Percentiles rank a stretch among this genome's conserved stretches.
Conservation (phyloP, 2,113 vertebrate genomes). For the Laticauda colubrina region DNA sequence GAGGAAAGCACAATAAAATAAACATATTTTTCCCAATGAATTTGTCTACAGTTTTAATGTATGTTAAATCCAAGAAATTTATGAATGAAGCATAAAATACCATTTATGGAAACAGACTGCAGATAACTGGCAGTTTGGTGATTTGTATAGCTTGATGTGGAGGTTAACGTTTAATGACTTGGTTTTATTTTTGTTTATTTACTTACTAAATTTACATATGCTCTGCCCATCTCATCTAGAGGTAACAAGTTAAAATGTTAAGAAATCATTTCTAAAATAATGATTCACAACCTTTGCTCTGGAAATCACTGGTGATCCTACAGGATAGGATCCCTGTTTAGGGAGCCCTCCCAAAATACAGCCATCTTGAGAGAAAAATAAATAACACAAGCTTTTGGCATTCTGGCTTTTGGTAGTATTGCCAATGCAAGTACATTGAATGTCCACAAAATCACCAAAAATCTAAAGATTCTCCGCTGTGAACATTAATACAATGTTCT, state of each 20-base stretch:
- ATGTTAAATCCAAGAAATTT: slow-evolving; percentile 39
- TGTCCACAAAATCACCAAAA: background rate
- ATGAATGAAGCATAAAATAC: slow-evolving; percentile 35
- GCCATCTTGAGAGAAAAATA: background rate
- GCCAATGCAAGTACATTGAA: background rate
- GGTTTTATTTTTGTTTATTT: background rate
- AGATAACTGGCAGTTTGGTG: background rate
- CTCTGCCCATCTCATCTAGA: background rate
- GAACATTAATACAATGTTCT: background rate
- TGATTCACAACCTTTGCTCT: background rate
- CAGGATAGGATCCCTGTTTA: background rate
- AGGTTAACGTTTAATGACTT: slow-evolving; percentile 30
- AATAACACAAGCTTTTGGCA: background rate
- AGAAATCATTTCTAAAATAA: background rate
- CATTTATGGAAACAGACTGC: background rate
- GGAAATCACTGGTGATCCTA: background rate
- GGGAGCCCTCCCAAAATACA: background rate
- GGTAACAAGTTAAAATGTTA: background rate
- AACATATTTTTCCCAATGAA: slow-evolving; percentile 68
- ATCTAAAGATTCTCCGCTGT: background rate
- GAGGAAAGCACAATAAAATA: slow-evolving; percentile 77
- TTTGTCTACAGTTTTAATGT: slow-evolving; percentile 57
- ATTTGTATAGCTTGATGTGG: slow-evolving; percentile 41
- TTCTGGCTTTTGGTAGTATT: background rate
- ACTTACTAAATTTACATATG: background rate